These are phyloP conservation scores for Buphagus erythrorhynchus DNA, from an alignment of 2,797 vertebrate species.

Conservation along the genomic window DNA sequence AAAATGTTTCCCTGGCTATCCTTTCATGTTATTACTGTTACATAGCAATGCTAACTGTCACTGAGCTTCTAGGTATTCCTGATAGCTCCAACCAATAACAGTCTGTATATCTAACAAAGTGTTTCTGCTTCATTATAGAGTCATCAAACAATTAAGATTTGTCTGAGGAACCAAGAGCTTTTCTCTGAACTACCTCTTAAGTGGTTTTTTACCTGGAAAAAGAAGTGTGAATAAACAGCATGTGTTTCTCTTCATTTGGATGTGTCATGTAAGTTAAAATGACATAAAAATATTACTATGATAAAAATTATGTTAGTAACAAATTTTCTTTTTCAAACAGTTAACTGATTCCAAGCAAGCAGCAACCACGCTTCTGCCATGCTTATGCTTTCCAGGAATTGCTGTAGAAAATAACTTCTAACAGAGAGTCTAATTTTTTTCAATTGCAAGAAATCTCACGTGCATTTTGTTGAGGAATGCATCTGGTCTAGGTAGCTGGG, in stretches of 20 bases:
- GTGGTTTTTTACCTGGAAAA: not conserved
- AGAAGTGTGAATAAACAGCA: not conserved
- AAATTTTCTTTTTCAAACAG: not conserved
- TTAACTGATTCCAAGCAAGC: not conserved
- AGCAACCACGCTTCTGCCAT: not conserved
- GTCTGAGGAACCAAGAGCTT: not conserved
- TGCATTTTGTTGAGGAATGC: not conserved
- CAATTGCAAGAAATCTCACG: not conserved
- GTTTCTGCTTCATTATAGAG: not conserved
- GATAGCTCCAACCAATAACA: not conserved
- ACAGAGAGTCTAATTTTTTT: not conserved
- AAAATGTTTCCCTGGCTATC: not conserved
- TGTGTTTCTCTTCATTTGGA: not conserved
- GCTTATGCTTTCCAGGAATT: not conserved
- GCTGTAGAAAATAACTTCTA: not conserved
- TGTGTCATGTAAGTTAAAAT: not conserved
- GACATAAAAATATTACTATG: not conserved
- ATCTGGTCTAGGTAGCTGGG: not conserved
- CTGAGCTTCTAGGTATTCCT: not conserved
- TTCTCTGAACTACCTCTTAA: not conserved
- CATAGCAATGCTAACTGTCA: not conserved
- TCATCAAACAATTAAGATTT: not conserved
- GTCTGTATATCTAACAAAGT: not conserved
- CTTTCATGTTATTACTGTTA: not conserved
- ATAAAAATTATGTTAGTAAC: not conserved